These are phyloP conservation scores for Dryas iulia DNA, from an alignment of 1,140 invertebrate genomes.

Conservation along the genomic window DNA sequence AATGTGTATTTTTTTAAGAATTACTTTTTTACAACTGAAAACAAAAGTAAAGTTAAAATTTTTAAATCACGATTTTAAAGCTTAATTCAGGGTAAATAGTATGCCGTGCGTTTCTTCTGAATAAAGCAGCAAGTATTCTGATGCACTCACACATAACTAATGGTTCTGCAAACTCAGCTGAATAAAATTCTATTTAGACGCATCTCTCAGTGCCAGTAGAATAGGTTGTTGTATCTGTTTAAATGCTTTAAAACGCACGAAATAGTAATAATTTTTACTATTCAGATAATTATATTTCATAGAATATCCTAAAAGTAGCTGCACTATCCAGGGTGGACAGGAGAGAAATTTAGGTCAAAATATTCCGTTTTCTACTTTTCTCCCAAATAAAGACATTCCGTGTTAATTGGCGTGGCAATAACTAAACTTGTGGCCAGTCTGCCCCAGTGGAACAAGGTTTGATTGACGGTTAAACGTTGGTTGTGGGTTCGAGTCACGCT, in stretches of 20 bases:
- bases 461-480: too few relatives aligned
- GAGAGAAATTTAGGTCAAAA: too few relatives aligned
- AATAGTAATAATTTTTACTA: neutral
- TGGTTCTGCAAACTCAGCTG: slow-evolving; percentile 11
- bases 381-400: too few relatives aligned
- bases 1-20: neutral
- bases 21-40: neutral
- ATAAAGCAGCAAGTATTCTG: slow-evolving; percentile 6
- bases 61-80: neutral
- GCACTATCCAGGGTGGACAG: too few relatives aligned
- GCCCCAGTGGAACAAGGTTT: too few relatives aligned
- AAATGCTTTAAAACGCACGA: neutral
- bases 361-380: too few relatives aligned
- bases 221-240: slow-evolving; percentile 2
- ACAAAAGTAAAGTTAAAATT: neutral
- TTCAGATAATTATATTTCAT: neutral
- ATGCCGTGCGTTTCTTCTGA: neutral
- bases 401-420: too few relatives aligned
- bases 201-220: neutral
- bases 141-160: slow-evolving; percentile 11
- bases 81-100: neutral
- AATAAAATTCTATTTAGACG: slow-evolving; percentile 12
- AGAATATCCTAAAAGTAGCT: too few relatives aligned
- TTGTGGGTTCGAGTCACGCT: too few relatives aligned
- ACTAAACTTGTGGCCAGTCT: too few relatives aligned